Evolutionary conservation across 2,888 invertebrate genomes (phyloP).

Genomic region (Pterostichus niger): DNA sequence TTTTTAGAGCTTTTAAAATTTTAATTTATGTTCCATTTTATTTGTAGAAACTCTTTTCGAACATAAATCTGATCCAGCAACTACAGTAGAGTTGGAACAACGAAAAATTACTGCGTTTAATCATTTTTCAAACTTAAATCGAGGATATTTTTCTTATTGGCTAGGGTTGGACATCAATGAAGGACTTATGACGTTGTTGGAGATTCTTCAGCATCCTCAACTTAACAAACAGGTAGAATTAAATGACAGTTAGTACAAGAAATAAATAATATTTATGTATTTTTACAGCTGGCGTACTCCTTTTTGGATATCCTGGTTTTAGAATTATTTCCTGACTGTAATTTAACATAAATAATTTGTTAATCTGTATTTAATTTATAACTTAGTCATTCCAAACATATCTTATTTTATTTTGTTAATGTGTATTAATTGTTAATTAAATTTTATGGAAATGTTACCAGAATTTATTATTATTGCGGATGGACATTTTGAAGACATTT

Average conservation of each 20-base stretch:
- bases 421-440: conserved; percentile 49
- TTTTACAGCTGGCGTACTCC: conserved; percentile 84
- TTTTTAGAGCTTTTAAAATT: not conserved
- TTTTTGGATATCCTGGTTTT: conserved; percentile 87
- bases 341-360: conserved; percentile 26
- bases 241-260: no score
- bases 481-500: no score
- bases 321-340: conserved; percentile 87
- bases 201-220: conserved; percentile 79
- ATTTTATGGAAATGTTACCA: conserved; percentile 36
- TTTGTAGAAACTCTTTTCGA: conserved; percentile 75
- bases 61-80: conserved; percentile 72
- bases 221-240: conserved; percentile 80
- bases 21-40: not conserved
- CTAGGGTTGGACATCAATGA: conserved; percentile 74
- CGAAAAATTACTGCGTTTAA: conserved; percentile 76
- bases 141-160: conserved; percentile 73
- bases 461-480: not conserved
- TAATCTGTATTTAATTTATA: conserved; percentile 22
- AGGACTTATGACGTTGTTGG: conserved; percentile 78
- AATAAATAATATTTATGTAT: conserved; percentile 71
- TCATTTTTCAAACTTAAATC: conserved; percentile 75
- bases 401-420: conserved; percentile 56
- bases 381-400: conserved; percentile 45
- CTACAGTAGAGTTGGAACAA: conserved; percentile 73